phyloP scores from a whole-genome alignment of 2,113 vertebrate genomes.

The Phaetusa simplex region DNA sequence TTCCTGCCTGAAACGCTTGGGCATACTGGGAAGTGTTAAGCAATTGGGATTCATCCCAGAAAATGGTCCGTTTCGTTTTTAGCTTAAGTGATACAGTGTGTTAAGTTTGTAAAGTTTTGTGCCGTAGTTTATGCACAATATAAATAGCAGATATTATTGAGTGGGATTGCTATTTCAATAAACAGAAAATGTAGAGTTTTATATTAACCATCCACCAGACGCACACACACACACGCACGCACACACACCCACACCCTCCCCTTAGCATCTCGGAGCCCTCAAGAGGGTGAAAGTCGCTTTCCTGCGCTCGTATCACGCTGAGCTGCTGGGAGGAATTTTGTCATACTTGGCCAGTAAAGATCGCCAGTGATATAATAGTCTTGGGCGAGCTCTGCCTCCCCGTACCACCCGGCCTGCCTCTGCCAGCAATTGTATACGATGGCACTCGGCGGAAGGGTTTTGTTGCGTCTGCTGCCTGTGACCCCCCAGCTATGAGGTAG shows the following conservation, averaged over 20 bases:
- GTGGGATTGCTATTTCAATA: neutral
- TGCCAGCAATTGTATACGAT: neutral
- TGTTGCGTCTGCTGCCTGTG: neutral
- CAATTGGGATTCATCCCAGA: conserved; percentile 55
- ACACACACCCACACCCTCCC: neutral
- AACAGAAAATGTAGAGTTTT: neutral
- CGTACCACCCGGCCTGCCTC: neutral
- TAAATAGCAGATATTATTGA: neutral
- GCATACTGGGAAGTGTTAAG: conserved; percentile 55
- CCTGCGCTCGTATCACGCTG: neutral
- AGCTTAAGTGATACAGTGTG: conserved; percentile 12
- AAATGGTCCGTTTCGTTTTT: neutral
- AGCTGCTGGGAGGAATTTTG: conserved; percentile 32
- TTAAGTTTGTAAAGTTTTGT: neutral
- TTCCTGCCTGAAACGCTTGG: conserved; percentile 48
- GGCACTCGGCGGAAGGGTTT: neutral
- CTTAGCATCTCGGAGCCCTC: neutral
- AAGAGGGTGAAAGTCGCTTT: neutral
- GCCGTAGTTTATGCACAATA: neutral
- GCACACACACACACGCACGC: too few species aligned
- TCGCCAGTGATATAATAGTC: neutral
- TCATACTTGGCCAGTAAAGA: conserved; percentile 46
- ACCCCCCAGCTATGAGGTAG: conserved; percentile 48
- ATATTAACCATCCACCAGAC: neutral
- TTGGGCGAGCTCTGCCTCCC: neutral